Evolutionary conservation across 2,797 vertebrate genomes (phyloP).

Genomic region (Pogonophryne albipinna): DNA sequence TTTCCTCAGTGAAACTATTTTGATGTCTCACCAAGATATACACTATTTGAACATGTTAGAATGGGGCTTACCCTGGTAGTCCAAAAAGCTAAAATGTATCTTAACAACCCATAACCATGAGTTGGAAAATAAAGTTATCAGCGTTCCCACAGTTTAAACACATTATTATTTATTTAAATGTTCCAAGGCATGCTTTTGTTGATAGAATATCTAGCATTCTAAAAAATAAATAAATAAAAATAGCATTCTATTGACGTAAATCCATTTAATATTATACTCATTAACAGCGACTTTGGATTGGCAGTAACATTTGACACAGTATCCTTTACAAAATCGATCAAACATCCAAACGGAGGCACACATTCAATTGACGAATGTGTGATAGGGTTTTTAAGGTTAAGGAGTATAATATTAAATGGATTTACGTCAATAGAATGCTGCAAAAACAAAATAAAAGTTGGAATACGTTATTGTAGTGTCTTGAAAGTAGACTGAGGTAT

Average conservation of each 20-base stretch:
- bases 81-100: not conserved
- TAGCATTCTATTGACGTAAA: constrained; percentile 10
- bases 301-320: constrained; percentile 16
- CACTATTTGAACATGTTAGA: too few relatives aligned
- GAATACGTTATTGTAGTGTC: too few relatives aligned
- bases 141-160: too few relatives aligned
- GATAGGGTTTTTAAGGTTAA: too few relatives aligned
- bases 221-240: not conserved
- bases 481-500: too few relatives aligned
- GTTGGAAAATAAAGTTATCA: not conserved
- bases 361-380: constrained; percentile 8
- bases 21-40: too few relatives aligned
- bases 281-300: not conserved
- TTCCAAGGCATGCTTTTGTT: not conserved
- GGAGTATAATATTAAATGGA: not conserved
- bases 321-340: not conserved
- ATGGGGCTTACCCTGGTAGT: too few relatives aligned
- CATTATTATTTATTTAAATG: not conserved
- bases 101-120: not conserved
- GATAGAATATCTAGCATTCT: constrained; percentile 3
- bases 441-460: too few relatives aligned
- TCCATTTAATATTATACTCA: not conserved
- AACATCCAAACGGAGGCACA: not conserved
- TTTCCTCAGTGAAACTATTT: too few relatives aligned
- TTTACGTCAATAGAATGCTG: constrained; percentile 9